Conservation (phyloP, 2,113 vertebrate genomes). For the Aplodontia rufa region DNA sequence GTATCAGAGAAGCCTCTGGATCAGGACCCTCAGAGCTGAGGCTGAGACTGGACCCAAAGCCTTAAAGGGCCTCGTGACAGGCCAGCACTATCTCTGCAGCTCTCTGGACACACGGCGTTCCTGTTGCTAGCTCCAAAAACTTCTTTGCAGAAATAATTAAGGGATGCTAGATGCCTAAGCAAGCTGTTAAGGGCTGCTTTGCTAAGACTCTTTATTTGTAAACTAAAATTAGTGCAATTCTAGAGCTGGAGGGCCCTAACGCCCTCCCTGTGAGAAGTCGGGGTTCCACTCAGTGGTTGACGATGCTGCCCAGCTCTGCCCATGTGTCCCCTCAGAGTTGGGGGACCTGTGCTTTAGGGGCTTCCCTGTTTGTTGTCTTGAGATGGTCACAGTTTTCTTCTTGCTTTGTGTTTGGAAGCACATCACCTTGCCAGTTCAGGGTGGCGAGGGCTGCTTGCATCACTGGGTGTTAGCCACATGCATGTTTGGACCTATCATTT, state of each 20-base stretch:
- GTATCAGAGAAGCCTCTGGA: background rate
- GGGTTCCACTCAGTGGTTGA: background rate
- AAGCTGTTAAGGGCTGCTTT: background rate
- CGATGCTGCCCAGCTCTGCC: accelerated
- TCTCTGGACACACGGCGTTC: background rate
- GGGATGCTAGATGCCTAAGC: background rate
- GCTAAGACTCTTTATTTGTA: background rate
- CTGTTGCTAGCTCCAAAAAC: background rate
- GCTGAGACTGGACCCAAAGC: background rate
- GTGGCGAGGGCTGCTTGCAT: too few species aligned
- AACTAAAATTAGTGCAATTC: background rate
- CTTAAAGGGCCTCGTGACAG: background rate
- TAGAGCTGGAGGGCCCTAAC: background rate
- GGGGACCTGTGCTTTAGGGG: background rate
- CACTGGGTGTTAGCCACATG: background rate
- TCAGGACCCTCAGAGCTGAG: background rate
- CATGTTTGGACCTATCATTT: background rate
- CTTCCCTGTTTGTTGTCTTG: background rate
- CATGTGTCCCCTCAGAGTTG: accelerated
- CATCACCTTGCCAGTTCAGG: background rate
- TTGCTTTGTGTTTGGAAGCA: background rate
- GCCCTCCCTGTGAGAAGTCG: background rate
- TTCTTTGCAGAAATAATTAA: background rate
- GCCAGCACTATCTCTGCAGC: background rate
- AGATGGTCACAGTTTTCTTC: background rate